Evolutionary conservation across 2,113 vertebrate genomes (phyloP), one percentile per base, ranked within the genome.

Genomic region (Xenopus borealis): DNA sequence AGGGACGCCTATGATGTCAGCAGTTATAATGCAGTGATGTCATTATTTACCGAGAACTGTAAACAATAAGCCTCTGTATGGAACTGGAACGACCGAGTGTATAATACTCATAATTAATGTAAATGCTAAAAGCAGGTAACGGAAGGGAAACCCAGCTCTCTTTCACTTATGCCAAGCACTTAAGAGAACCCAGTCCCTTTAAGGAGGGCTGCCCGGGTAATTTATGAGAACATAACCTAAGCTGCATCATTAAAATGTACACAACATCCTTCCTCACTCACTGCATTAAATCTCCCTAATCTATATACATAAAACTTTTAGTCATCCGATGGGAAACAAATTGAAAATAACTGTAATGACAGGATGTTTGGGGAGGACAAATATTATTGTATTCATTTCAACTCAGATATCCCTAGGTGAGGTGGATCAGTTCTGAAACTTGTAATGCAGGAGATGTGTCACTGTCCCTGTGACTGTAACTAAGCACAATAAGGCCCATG

Each of bases 371-470:
- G 14, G 7, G 16, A 55, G 53, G 53, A 55, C n/a, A 55, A 55
- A 55, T 55, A 55, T n/a, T 55, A 55, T 55, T 55, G 53, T 55
- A 55, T 55, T 55, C 53, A 55, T 55, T 55, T 55, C 53, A 55
- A 55, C 53, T 55, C 53, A 12, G 16, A 55, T 55, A 55, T 55
- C 53, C 53, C 53, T 18, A 8, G 53, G 53, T n/a, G 53, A 55
- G 53, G 3, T 5, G 53, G 53, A 55, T 55, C 53, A 55, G 53
- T 50, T 50, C 14, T 50, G 4, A 50, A 50, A 50, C 47, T 55
- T n/a, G 17, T 55, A 55, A 55, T 55, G 17, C 53, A 16, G 53
- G 53, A 55, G 53, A 55, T 55, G 53, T 55, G 7, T 55, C 53
- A 55, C 16, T 16, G 47, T 50, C 14, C 14, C 47, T 11, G 11